Evolutionary conservation across 1,140 invertebrate genomes (phyloP).

Genomic region (Aphelinus certus): DNA sequence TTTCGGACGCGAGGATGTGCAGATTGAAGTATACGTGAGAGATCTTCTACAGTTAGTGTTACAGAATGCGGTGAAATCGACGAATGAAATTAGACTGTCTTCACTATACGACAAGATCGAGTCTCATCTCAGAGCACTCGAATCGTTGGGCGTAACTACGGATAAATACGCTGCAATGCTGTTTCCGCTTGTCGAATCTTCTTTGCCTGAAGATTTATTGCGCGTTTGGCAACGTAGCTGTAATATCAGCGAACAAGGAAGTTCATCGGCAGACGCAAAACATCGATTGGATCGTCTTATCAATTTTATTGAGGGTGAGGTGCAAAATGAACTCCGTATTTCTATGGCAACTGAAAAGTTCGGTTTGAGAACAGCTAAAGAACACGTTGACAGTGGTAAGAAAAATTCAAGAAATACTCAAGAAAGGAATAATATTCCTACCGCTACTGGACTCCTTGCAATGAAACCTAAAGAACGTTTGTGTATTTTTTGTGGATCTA

Average conservation of each 20-base stretch:
- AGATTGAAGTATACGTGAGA: conserved; percentile 2
- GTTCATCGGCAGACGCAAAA: conserved; percentile 9
- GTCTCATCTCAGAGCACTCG: conserved; percentile 35
- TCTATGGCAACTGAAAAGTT: conserved; percentile 40
- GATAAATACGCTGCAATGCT: conserved; percentile 51
- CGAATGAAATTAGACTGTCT: background rate
- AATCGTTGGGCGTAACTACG: conserved; percentile 49
- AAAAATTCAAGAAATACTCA: background rate
- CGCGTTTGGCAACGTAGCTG: conserved; percentile 44
- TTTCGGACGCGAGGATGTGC: conserved; percentile 46
- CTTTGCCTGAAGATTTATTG: conserved; percentile 49
- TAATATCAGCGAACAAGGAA: conserved; percentile 38
- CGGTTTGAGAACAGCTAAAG: background rate
- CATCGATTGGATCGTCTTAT: conserved; percentile 43
- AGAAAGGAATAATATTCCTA: conserved; percentile 24
- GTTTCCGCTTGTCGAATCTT: conserved; percentile 53
- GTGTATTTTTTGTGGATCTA: conserved; percentile 38
- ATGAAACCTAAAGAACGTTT: conserved; percentile 8
- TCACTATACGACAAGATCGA: conserved; percentile 48
- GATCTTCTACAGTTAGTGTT: conserved; percentile 46
- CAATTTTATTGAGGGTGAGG: conserved; percentile 45
- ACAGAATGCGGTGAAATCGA: conserved; percentile 31
- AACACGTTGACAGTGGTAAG: background rate
- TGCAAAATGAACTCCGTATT: conserved; percentile 46
- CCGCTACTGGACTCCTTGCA: conserved; percentile 28